A percentile compares a stretch with the other conserved stretches of the same genome.
Evolutionary conservation across 2,797 vertebrate species (phyloP).

Genomic region (Sebastes oblongus): DNA sequence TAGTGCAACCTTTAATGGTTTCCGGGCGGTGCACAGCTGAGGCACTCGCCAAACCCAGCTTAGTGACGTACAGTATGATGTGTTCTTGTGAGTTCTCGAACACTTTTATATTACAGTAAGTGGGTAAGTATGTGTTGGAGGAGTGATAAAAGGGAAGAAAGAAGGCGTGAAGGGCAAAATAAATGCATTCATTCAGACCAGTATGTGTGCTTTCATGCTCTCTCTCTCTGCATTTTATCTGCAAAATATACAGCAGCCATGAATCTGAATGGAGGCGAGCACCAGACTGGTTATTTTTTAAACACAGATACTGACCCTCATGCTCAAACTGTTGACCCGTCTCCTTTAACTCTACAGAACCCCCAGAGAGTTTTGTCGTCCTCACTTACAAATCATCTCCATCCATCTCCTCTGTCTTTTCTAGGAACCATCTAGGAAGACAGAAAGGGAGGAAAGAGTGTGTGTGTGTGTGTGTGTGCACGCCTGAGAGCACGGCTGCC

Average conservation of each 20-base stretch:
- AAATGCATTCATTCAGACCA: constrained; percentile 49
- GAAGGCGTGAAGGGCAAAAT: constrained; percentile 16
- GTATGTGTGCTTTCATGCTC: constrained; percentile 32
- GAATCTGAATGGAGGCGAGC: constrained; percentile 22
- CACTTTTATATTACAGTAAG: constrained; percentile 18
- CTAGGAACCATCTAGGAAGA: background rate
- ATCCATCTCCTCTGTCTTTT: constrained; percentile 7
- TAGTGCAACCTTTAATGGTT: background rate
- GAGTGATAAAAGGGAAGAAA: constrained; percentile 22
- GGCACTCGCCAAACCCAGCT: background rate
- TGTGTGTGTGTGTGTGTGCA: background rate
- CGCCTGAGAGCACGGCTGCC: background rate
- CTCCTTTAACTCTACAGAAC: constrained; percentile 22
- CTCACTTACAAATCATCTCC: constrained; percentile 29
- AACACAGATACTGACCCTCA: constrained; percentile 57
- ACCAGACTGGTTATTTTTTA: constrained; percentile 28
- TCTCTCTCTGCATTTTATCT: constrained; percentile 42
- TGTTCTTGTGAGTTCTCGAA: constrained; percentile 9
- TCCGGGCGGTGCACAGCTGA: background rate
- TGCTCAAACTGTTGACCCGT: constrained; percentile 29
- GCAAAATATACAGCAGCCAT: constrained; percentile 32
- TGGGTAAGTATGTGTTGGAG: constrained; percentile 22
- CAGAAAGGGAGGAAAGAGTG: background rate
- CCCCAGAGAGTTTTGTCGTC: constrained; percentile 12
- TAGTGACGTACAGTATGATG: background rate